Evolutionary conservation across 2,113 vertebrate species (phyloP).

Genomic region (Panthera uncia): DNA sequence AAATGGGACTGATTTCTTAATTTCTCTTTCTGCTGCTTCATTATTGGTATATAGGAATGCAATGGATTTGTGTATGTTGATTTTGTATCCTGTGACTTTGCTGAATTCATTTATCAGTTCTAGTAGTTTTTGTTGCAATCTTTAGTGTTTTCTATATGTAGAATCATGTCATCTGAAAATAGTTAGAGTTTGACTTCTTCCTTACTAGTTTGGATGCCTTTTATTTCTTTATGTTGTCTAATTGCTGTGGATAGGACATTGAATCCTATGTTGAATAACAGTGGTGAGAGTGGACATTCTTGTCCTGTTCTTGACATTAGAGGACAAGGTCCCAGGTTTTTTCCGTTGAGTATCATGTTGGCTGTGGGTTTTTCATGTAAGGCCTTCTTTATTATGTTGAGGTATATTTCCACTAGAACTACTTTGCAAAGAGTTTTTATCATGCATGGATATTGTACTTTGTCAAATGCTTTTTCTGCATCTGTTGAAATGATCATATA

Average conservation of each 20-base stretch:
- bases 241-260: neutral
- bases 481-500: neutral
- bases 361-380: neutral
- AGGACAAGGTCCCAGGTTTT: neutral
- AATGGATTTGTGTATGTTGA: neutral
- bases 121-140: neutral
- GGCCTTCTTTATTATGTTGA: neutral
- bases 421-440: neutral
- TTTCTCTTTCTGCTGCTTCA: neutral
- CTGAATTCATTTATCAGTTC: neutral
- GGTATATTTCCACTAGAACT: neutral
- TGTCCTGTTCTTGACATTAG: neutral
- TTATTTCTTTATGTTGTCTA: neutral
- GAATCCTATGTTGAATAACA: neutral
- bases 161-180: neutral
- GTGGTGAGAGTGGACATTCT: neutral
- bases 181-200: neutral
- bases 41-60: neutral
- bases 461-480: neutral
- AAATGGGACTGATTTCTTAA: neutral
- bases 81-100: neutral
- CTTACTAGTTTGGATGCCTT: neutral
- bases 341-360: neutral
- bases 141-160: neutral
- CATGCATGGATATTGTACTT: neutral